Evolutionary conservation across 2,113 vertebrate genomes (phyloP).

Genomic region (Danio rerio): DNA sequence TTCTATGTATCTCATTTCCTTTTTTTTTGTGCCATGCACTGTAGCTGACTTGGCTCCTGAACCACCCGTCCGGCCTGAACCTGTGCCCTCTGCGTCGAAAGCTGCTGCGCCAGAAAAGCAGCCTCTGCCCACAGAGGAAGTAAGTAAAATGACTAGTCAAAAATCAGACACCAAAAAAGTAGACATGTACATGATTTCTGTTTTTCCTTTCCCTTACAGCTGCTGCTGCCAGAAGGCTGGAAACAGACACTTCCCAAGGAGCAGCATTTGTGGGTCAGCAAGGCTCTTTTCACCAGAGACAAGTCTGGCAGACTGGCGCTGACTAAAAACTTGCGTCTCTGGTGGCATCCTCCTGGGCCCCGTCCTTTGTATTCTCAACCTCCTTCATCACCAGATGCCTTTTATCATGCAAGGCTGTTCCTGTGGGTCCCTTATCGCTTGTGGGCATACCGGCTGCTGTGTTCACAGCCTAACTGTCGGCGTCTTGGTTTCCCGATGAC

Average conservation of each 20-base stretch:
- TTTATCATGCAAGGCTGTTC: neutral
- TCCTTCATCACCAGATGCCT: neutral
- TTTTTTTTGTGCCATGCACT: neutral
- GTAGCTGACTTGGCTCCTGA: neutral
- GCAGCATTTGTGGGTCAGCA: conserved; percentile 33
- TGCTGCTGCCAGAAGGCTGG: too few species aligned
- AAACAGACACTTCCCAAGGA: neutral
- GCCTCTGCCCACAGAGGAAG: neutral
- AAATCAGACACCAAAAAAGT: too few species aligned
- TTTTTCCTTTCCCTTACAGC: too few species aligned
- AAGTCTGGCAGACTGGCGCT: neutral
- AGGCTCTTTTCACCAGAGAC: neutral
- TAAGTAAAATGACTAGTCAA: too few species aligned
- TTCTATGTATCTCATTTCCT: conserved; percentile 1
- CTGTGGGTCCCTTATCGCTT: conserved; percentile 30
- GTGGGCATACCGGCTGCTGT: conserved; percentile 2
- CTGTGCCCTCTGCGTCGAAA: neutral
- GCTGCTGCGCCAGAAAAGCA: neutral
- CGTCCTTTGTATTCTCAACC: neutral
- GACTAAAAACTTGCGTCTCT: neutral
- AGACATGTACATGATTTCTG: too few species aligned
- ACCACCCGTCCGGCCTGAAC: neutral
- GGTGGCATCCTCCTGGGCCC: conserved; percentile 33
- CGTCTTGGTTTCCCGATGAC: neutral
- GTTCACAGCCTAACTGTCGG: neutral